Conservation (phyloP, 2,797 vertebrate genomes). For the Danio jaintianensis region DNA sequence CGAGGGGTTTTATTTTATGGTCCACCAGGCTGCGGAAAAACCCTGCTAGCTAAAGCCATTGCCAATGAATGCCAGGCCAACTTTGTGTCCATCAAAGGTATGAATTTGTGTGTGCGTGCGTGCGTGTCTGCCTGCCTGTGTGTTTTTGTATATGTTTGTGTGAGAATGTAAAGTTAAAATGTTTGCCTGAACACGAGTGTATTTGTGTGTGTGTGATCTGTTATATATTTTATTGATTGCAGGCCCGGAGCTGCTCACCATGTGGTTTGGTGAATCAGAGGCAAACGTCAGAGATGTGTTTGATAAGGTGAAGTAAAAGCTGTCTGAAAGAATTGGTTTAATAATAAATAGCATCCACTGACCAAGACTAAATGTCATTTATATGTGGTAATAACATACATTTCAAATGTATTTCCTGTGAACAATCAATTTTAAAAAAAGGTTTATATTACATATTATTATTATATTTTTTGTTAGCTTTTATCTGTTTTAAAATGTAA, state of each 20-base stretch:
- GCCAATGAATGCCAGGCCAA: conserved; percentile 72
- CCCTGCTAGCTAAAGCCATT: conserved; percentile 71
- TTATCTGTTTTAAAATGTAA: no score
- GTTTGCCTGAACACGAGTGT: neutral
- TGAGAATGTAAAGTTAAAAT: neutral
- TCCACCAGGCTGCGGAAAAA: conserved; percentile 70
- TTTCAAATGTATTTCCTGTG: no score
- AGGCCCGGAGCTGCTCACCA: conserved; percentile 71
- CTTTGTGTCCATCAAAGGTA: conserved; percentile 71
- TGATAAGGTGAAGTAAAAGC: conserved; percentile 64
- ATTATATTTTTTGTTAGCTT: no score
- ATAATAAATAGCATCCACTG: neutral
- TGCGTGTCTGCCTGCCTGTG: neutral
- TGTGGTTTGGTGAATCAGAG: conserved; percentile 74
- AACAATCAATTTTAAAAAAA: no score
- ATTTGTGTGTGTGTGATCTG: neutral
- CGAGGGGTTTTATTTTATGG: conserved; percentile 72
- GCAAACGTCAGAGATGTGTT: conserved; percentile 73
- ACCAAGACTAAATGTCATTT: neutral
- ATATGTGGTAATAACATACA: no score
- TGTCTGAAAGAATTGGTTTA: neutral
- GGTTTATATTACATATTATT: no score
- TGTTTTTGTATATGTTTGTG: neutral
- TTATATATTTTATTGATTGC: conserved; percentile 57
- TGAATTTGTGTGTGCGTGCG: neutral